A percentile compares a stretch with the other conserved stretches of the same genome.
Evolutionary conservation across 2,888 invertebrate genomes (phyloP).

Genomic region (Celastrina argiolus): DNA sequence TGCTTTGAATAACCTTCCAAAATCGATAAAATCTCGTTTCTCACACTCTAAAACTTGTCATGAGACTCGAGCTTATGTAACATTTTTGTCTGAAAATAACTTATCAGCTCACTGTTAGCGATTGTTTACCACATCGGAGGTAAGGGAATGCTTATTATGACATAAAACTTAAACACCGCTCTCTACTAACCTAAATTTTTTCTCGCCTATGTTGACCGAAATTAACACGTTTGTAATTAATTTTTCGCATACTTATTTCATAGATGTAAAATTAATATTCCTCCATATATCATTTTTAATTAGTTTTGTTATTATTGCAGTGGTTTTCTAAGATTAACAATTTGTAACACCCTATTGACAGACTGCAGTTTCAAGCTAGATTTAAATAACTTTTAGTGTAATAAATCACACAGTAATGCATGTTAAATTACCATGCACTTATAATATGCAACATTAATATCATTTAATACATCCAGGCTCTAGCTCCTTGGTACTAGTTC

Average conservation of each 20-base stretch:
- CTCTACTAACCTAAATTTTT: constrained; percentile 53
- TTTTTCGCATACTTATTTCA: not conserved
- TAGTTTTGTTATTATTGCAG: not conserved
- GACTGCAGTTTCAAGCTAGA: not conserved
- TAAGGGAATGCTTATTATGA: constrained; percentile 48
- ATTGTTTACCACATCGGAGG: constrained; percentile 63
- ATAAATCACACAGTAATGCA: not conserved
- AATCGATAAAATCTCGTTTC: constrained; percentile 44
- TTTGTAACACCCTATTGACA: not conserved
- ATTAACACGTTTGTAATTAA: not conserved
- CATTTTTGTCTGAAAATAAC: constrained; percentile 62
- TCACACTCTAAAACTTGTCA: constrained; percentile 57
- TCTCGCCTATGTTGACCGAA: not conserved
- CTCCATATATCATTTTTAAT: not conserved
- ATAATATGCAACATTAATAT: too few relatives aligned
- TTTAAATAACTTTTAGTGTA: not conserved
- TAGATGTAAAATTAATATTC: not conserved
- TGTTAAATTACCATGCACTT: not conserved
- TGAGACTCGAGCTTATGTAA: constrained; percentile 70
- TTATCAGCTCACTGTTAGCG: constrained; percentile 50
- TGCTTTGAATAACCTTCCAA: constrained; percentile 58
- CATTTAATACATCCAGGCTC: too few relatives aligned
- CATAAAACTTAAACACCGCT: constrained; percentile 28
- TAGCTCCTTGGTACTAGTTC: too few relatives aligned
- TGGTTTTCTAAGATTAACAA: not conserved